phyloP scores from a whole-genome alignment of 1,140 invertebrate species.

The Drosophila bocqueti region DNA sequence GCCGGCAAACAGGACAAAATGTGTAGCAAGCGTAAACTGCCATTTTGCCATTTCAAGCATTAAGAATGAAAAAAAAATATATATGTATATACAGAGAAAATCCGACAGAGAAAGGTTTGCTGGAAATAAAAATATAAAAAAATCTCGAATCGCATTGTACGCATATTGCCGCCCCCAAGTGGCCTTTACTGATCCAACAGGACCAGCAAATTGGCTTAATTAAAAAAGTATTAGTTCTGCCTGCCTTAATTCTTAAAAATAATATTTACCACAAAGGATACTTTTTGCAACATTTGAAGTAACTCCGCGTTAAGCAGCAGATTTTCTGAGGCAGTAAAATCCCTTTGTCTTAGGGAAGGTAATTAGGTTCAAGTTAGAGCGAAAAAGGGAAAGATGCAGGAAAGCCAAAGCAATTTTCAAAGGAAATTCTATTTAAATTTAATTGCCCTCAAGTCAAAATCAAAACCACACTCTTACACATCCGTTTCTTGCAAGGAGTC shows the following conservation, averaged over 20 bases:
- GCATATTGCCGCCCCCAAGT: constrained; percentile 60
- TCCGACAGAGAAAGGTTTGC: constrained; percentile 11
- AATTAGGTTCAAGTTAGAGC: constrained; percentile 20
- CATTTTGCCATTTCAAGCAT: constrained; percentile 75
- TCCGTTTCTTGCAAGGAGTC: constrained; percentile 7
- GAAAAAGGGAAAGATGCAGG: not conserved
- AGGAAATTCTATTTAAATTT: constrained; percentile 1
- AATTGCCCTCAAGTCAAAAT: constrained; percentile 15
- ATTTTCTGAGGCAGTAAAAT: constrained; percentile 3
- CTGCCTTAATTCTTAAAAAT: constrained; percentile 55
- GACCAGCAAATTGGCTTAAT: constrained; percentile 51
- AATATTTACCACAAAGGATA: constrained; percentile 23
- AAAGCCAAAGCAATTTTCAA: constrained; percentile 10
- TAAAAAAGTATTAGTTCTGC: constrained; percentile 55
- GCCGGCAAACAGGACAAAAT: constrained; percentile 64
- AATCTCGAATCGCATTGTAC: constrained; percentile 68
- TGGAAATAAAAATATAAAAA: constrained; percentile 4
- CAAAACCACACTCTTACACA: constrained; percentile 9
- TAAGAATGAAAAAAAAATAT: constrained; percentile 33
- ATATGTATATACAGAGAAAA: not conserved
- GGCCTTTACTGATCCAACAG: constrained; percentile 22
- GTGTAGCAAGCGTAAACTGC: constrained; percentile 78
- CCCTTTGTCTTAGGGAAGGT: constrained; percentile 7
- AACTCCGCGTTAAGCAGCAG: not conserved
- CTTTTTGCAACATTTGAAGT: constrained; percentile 31